phyloP scores from a whole-genome alignment of 2,888 invertebrate species.

The Actias luna region DNA sequence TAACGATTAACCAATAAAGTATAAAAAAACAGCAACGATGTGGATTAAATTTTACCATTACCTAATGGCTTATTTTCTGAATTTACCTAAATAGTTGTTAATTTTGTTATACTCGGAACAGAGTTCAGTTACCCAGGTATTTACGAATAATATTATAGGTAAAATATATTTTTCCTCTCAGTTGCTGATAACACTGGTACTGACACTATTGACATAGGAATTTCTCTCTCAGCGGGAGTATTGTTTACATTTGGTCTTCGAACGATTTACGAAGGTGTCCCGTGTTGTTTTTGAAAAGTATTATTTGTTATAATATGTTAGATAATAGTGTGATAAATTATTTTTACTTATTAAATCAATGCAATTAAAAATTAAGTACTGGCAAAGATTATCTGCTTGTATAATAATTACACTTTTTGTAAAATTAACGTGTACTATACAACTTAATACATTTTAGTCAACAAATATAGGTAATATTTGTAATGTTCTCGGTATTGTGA shows the following conservation, averaged over 20 bases:
- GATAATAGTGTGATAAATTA: background rate
- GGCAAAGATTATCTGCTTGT: background rate
- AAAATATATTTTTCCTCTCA: background rate
- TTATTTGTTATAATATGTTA: background rate
- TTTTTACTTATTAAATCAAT: background rate
- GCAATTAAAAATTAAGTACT: too few relatives aligned
- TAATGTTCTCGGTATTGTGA: too few relatives aligned
- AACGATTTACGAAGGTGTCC: background rate
- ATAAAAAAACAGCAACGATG: too few relatives aligned
- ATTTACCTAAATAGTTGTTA: too few relatives aligned
- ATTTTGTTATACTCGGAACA: too few relatives aligned
- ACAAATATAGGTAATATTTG: too few relatives aligned
- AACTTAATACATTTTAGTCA: too few relatives aligned
- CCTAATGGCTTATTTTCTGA: too few relatives aligned
- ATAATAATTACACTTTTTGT: background rate
- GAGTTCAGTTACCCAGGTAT: too few relatives aligned
- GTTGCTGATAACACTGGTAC: background rate
- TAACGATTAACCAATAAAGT: too few relatives aligned
- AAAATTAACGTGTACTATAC: background rate
- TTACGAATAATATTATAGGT: background rate
- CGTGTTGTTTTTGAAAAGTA: background rate
- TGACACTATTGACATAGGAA: constrained; percentile 3
- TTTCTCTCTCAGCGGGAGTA: constrained; percentile 1
- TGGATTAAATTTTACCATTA: too few relatives aligned
- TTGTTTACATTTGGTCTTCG: background rate